Evolutionary conservation across 2,113 vertebrate species (phyloP).

Genomic region (pig (Sus scrofa)): DNA sequence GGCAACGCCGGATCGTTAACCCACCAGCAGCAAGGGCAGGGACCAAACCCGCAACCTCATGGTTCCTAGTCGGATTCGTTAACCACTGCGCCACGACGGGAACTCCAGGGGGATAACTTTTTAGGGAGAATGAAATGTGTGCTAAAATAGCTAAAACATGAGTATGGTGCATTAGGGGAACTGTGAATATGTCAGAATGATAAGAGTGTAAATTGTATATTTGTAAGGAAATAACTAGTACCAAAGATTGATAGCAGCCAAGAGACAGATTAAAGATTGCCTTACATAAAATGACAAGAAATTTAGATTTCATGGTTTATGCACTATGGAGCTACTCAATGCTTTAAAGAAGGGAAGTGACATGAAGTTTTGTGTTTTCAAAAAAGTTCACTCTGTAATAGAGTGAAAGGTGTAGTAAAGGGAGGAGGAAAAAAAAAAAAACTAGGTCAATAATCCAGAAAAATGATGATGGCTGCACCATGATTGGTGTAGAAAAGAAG

Average conservation of each 20-base stretch:
- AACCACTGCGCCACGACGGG: too few relatives aligned
- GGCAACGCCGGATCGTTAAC: too few relatives aligned
- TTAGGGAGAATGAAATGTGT: background rate
- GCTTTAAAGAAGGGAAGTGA: background rate
- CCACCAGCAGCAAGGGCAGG: too few relatives aligned
- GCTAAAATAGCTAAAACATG: background rate
- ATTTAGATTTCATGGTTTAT: slow-evolving; percentile 35
- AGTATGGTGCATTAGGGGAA: background rate
- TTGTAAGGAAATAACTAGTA: slow-evolving; percentile 20
- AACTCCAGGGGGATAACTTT: too few relatives aligned
- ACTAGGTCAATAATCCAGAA: background rate
- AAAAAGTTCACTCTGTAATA: background rate
- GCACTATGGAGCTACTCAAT: background rate
- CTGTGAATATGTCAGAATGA: background rate
- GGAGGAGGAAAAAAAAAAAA: background rate
- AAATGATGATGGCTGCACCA: background rate
- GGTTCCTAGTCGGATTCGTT: too few relatives aligned
- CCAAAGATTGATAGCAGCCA: background rate
- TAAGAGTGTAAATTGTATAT: background rate
- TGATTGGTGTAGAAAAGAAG: background rate
- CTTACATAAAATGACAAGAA: slow-evolving; percentile 17
- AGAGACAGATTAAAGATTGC: background rate
- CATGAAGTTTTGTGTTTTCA: background rate
- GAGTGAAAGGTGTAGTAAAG: background rate
- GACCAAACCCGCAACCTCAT: too few relatives aligned